A percentile compares a stretch with the other conserved stretches of the same genome.
Evolutionary conservation across 2,113 vertebrate species (phyloP).

Genomic region (Narcine bancroftii): DNA sequence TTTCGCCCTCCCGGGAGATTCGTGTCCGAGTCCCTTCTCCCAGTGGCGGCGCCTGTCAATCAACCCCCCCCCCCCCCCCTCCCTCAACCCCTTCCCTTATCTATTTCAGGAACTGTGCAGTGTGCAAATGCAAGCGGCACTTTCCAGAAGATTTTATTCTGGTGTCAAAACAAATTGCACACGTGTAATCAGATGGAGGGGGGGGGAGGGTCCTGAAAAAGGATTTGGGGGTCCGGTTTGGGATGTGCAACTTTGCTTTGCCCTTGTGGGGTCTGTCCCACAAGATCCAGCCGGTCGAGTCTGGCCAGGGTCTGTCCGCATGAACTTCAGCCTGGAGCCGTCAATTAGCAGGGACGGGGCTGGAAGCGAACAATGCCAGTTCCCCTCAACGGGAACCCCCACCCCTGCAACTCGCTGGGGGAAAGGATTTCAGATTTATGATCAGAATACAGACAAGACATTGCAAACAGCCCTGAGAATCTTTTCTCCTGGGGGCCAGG

Average conservation of each 20-base stretch:
- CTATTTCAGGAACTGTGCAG: slow-evolving; percentile 8
- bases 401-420: too few relatives aligned
- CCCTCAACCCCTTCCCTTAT: neutral
- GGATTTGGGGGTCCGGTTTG: too few relatives aligned
- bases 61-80: neutral
- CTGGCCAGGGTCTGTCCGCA: neutral
- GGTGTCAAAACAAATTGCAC: neutral
- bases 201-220: too few relatives aligned
- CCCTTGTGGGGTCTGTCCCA: neutral
- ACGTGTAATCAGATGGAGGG: neutral
- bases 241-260: too few relatives aligned
- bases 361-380: neutral
- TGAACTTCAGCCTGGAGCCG: neutral
- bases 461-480: too few relatives aligned
- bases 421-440: too few relatives aligned
- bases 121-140: neutral
- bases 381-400: too few relatives aligned
- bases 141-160: neutral
- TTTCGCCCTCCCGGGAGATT: neutral
- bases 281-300: neutral
- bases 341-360: neutral
- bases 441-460: too few relatives aligned
- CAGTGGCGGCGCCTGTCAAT: neutral
- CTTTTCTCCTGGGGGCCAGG: too few relatives aligned
- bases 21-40: neutral